These are phyloP conservation scores for Euphydryas editha DNA, from an alignment of 2,888 invertebrate genomes.

Conservation along the genomic window DNA sequence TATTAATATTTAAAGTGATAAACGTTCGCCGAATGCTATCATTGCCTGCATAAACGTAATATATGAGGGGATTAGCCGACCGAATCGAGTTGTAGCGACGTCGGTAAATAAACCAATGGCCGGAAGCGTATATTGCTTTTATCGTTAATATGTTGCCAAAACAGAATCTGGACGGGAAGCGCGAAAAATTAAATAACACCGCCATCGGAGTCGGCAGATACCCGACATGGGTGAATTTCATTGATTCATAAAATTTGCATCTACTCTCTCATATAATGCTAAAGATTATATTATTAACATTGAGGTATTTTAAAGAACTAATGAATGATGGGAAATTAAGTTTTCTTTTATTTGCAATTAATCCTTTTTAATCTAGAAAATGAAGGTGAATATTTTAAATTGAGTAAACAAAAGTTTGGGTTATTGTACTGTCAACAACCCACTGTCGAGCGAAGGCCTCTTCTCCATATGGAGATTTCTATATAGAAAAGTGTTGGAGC, in stretches of 20 bases:
- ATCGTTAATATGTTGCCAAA: constrained; percentile 18
- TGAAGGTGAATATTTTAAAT: too few relatives aligned
- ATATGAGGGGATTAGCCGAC: constrained; percentile 13
- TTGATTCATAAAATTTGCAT: constrained; percentile 42
- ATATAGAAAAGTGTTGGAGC: too few relatives aligned
- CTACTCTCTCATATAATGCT: constrained; percentile 15
- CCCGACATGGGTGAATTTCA: constrained; percentile 55
- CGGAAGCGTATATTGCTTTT: constrained; percentile 25
- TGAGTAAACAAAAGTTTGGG: too few relatives aligned
- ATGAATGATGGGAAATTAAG: too few relatives aligned
- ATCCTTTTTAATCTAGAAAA: too few relatives aligned
- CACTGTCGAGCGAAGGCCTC: too few relatives aligned
- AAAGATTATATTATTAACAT: not conserved
- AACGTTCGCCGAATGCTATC: constrained; percentile 10
- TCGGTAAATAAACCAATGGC: constrained; percentile 30
- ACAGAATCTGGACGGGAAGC: constrained; percentile 11
- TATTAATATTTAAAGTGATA: constrained; percentile 8
- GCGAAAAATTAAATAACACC: constrained; percentile 51
- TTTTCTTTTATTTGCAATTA: too few relatives aligned
- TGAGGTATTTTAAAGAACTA: too few relatives aligned
- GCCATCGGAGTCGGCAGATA: constrained; percentile 10
- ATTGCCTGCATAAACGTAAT: constrained; percentile 13
- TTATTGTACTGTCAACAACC: too few relatives aligned
- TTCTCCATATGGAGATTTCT: too few relatives aligned
- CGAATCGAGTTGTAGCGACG: constrained; percentile 23